Evolutionary conservation across 2,113 vertebrate genomes (phyloP).

Genomic region (Hemicordylus capensis): DNA sequence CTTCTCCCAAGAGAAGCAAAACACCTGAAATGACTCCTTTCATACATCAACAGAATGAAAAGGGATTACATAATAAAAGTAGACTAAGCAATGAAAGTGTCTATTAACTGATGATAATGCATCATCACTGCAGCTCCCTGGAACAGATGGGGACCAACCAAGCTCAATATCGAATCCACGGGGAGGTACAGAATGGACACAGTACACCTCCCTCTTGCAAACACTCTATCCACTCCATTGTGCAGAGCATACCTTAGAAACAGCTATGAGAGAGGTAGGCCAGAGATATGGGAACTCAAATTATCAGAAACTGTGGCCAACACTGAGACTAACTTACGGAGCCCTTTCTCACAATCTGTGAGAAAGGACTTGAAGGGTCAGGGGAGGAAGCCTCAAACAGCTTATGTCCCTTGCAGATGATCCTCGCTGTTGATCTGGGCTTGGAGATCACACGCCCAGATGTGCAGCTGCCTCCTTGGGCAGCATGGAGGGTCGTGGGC

Average conservation of each 20-base stretch:
- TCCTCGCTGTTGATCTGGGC: too few species aligned
- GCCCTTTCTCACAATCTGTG: too few species aligned
- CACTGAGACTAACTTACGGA: too few species aligned
- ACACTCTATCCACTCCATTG: neutral
- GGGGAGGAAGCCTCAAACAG: too few species aligned
- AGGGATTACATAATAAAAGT: neutral
- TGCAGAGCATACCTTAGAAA: neutral
- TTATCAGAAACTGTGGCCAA: too few species aligned
- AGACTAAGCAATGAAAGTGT: slow-evolving; percentile 1
- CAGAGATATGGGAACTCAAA: neutral
- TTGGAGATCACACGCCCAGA: too few species aligned
- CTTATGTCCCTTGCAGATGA: too few species aligned
- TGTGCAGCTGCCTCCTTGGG: too few species aligned
- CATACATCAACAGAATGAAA: slow-evolving; percentile 33
- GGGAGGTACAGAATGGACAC: neutral
- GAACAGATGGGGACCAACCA: neutral
- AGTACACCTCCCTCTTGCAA: neutral
- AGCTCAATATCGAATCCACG: neutral
- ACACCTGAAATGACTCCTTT: neutral
- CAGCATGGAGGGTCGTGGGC: too few species aligned
- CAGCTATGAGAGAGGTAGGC: neutral
- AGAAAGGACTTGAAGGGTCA: too few species aligned
- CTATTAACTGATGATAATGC: neutral
- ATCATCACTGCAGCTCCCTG: neutral
- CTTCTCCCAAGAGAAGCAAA: slow-evolving; percentile 9